A percentile compares a stretch with the other conserved stretches of the same genome.
These are phyloP conservation scores for Merops nubicus DNA, from an alignment of 2,113 vertebrate genomes.

Conservation along the genomic window DNA sequence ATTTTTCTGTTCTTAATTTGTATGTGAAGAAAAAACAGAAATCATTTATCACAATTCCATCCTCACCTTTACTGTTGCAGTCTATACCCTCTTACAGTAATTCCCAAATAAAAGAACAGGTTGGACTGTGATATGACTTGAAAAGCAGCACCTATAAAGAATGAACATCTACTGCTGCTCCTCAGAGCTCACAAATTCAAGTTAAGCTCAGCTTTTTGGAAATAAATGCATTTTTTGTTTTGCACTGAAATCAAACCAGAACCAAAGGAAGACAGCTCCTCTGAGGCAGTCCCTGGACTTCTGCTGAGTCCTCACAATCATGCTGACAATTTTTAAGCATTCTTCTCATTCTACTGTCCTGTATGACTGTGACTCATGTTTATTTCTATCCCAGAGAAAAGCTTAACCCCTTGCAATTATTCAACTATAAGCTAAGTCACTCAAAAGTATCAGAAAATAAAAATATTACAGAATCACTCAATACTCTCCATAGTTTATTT, in stretches of 20 bases:
- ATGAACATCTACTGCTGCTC: not conserved
- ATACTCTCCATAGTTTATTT: not conserved
- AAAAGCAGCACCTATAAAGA: not conserved
- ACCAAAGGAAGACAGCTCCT: not conserved
- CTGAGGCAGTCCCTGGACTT: not conserved
- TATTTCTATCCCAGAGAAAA: not conserved
- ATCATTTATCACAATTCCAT: not conserved
- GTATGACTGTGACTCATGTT: not conserved
- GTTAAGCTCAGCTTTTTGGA: not conserved
- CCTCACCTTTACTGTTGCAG: not conserved
- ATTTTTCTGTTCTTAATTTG: not conserved
- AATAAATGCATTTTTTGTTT: not conserved
- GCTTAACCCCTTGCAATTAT: not conserved
- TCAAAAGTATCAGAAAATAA: not conserved
- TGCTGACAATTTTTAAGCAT: not conserved
- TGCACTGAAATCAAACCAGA: not conserved
- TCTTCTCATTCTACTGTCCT: not conserved
- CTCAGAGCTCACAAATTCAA: not conserved
- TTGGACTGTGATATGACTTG: not conserved
- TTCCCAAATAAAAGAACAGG: not conserved
- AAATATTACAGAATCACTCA: not conserved
- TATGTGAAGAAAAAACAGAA: not conserved
- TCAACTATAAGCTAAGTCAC: not conserved
- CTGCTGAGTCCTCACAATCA: not conserved
- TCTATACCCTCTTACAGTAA: not conserved